Evolutionary conservation across 2,797 vertebrate species (phyloP).

Genomic region (Pagetopsis macropterus): DNA sequence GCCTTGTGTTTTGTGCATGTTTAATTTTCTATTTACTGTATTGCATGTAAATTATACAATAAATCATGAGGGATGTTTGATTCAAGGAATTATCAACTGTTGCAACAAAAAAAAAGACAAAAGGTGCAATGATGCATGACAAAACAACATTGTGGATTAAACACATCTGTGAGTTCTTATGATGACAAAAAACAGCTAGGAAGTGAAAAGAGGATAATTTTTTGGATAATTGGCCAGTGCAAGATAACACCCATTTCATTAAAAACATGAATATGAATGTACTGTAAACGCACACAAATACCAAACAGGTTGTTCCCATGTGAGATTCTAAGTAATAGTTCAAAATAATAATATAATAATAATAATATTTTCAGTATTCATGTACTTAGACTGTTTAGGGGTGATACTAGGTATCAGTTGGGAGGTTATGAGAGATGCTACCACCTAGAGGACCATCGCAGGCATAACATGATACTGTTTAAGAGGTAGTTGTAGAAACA

Average conservation of each 20-base stretch:
- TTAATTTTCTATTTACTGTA: background rate
- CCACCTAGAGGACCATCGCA: slow-evolving; percentile 66
- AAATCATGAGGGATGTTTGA: background rate
- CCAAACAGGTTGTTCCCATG: background rate
- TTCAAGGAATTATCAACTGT: background rate
- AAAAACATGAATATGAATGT: background rate
- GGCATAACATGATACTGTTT: slow-evolving; percentile 23
- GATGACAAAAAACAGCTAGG: slow-evolving; percentile 40
- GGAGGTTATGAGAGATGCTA: slow-evolving; percentile 39
- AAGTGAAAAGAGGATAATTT: slow-evolving; percentile 22
- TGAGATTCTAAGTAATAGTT: background rate
- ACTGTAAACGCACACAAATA: background rate
- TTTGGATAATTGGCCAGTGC: slow-evolving; percentile 32
- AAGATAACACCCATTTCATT: slow-evolving; percentile 59
- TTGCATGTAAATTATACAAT: background rate
- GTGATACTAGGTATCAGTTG: background rate
- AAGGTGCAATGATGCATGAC: background rate
- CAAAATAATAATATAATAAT: background rate
- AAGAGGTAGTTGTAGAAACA: no score
- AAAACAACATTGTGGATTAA: background rate
- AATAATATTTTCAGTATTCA: slow-evolving; percentile 4
- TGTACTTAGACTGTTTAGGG: background rate
- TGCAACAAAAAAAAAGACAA: background rate
- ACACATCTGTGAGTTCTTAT: slow-evolving; percentile 15
- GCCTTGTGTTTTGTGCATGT: background rate